Percentiles rank a stretch among this genome's conserved stretches.
Evolutionary conservation across 2,797 vertebrate species (phyloP).

Genomic region (Apogon talboti): DNA sequence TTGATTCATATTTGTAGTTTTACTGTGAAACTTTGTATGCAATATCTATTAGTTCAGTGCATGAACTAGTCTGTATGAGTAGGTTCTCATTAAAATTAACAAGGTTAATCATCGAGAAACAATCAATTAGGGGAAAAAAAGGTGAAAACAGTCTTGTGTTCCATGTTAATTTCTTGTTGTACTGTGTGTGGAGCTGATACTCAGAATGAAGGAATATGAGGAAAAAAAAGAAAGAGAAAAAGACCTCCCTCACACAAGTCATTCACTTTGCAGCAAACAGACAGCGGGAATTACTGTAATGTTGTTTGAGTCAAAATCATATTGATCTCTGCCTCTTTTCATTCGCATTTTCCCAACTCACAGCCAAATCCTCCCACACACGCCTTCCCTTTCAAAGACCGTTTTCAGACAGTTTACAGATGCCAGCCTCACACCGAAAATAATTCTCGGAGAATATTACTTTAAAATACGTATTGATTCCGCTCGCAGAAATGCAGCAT

Average conservation of each 20-base stretch:
- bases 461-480: constrained; percentile 80
- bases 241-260: constrained; percentile 39
- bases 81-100: constrained; percentile 70
- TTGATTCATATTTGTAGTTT: constrained; percentile 64
- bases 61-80: constrained; percentile 21
- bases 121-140: not conserved
- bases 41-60: constrained; percentile 59
- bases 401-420: constrained; percentile 69
- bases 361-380: constrained; percentile 73
- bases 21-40: constrained; percentile 48
- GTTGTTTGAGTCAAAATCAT: constrained; percentile 76
- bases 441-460: constrained; percentile 72
- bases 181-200: constrained; percentile 27
- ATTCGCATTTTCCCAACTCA: constrained; percentile 64
- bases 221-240: constrained; percentile 17
- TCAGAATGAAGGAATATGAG: constrained; percentile 38
- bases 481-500: constrained; percentile 76
- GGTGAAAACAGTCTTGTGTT: constrained; percentile 14
- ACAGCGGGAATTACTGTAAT: constrained; percentile 66
- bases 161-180: constrained; percentile 26
- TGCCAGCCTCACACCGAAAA: constrained; percentile 60
- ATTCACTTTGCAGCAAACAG: constrained; percentile 62
- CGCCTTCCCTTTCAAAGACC: constrained; percentile 69
- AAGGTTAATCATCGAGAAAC: constrained; percentile 63
- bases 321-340: constrained; percentile 72